A percentile compares a stretch with the other conserved stretches of the same genome.
Evolutionary conservation across 2,888 invertebrate species (phyloP).

Genomic region (Ochropleura leucogaster): DNA sequence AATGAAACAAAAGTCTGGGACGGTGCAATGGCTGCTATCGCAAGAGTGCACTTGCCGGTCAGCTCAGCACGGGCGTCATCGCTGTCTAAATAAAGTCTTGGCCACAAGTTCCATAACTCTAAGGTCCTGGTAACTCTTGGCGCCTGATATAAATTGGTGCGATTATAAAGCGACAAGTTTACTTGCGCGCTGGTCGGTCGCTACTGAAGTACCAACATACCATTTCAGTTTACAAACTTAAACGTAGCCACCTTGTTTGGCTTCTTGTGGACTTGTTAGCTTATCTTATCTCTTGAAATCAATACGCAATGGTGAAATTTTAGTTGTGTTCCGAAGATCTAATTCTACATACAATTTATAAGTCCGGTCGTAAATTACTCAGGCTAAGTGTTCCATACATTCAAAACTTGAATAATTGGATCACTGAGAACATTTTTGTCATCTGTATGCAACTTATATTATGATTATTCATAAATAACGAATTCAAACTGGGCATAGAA

Average conservation of each 20-base stretch:
- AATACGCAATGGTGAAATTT: conserved; percentile 66
- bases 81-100: conserved; percentile 49
- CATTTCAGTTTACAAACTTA: conserved; percentile 71
- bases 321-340: conserved; percentile 54
- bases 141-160: conserved; percentile 78
- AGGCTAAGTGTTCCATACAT: neutral
- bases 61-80: conserved; percentile 17
- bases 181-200: conserved; percentile 69
- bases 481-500: neutral
- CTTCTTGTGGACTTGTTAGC: conserved; percentile 62
- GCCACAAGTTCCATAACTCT: conserved; percentile 48
- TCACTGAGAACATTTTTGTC: neutral
- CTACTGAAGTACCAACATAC: conserved; percentile 69
- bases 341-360: conserved; percentile 25
- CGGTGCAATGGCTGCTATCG: conserved; percentile 44
- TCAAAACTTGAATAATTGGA: neutral
- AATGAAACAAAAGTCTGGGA: conserved; percentile 67
- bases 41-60: conserved; percentile 40
- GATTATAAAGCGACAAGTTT: conserved; percentile 80
- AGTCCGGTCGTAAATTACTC: neutral
- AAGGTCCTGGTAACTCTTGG: conserved; percentile 62
- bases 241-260: conserved; percentile 69
- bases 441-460: neutral
- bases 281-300: conserved; percentile 74
- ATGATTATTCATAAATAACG: neutral